A percentile compares a stretch with the other conserved stretches of the same genome.
Conservation (phyloP, 2,113 vertebrate genomes). For the Otolemur garnettii region DNA sequence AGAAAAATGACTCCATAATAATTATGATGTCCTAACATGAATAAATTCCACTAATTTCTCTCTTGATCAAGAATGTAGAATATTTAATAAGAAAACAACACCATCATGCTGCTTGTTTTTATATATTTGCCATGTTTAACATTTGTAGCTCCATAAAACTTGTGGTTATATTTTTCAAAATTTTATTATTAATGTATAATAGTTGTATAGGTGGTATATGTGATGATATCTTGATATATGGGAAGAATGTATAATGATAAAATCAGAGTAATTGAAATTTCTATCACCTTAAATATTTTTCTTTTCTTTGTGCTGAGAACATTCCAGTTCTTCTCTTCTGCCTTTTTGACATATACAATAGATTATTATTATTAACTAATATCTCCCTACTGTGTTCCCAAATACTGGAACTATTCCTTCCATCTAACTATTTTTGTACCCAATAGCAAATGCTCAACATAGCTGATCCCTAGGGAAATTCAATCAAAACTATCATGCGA, state of each 20-base stretch:
- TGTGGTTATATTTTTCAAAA: background rate
- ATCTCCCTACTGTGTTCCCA: background rate
- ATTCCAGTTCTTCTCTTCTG: background rate
- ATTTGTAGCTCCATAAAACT: background rate
- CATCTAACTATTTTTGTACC: background rate
- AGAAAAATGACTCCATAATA: background rate
- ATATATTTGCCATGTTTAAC: background rate
- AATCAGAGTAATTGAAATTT: background rate
- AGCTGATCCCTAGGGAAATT: background rate
- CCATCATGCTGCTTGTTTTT: background rate
- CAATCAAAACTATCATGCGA: background rate
- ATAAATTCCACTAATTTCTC: background rate
- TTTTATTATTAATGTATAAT: background rate
- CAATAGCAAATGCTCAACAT: background rate
- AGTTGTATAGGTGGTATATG: background rate
- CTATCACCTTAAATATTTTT: background rate
- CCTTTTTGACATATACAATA: background rate
- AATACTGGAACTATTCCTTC: background rate
- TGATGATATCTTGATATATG: background rate
- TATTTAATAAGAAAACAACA: background rate
- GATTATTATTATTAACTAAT: background rate
- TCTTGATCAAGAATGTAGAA: background rate
- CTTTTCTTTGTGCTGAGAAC: background rate
- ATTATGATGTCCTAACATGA: background rate
- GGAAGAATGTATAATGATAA: background rate